Conservation (phyloP, 2,888 invertebrate genomes). For the Baccha elongata region DNA sequence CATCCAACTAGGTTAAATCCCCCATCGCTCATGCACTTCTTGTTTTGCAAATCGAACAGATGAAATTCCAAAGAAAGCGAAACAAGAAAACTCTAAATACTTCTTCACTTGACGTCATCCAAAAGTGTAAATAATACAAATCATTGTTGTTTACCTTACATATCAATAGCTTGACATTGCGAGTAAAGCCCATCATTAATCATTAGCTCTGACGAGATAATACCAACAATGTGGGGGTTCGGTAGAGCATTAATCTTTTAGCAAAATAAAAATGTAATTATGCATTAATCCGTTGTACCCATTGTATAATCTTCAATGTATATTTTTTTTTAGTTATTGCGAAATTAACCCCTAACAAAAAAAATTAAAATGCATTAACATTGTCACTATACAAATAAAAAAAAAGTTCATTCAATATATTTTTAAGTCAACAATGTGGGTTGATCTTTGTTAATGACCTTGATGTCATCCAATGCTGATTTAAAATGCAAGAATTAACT, state of each 20-base stretch:
- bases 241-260: constrained; percentile 14
- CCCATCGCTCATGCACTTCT: constrained; percentile 18
- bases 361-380: background rate
- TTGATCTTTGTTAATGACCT: constrained; percentile 69
- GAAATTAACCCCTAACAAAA: background rate
- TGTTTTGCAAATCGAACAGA: constrained; percentile 16
- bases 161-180: constrained; percentile 58
- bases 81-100: background rate
- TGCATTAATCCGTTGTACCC: background rate
- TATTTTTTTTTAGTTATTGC: background rate
- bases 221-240: background rate
- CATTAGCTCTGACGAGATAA: constrained; percentile 46
- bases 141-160: constrained; percentile 44
- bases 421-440: constrained; percentile 50
- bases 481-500: constrained; percentile 56
- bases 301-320: background rate
- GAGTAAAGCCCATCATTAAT: constrained; percentile 57
- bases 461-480: constrained; percentile 66
- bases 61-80: constrained; percentile 45
- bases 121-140: constrained; percentile 34
- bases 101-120: background rate
- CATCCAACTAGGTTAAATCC: constrained; percentile 40
- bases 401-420: background rate
- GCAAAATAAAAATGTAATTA: too few relatives aligned
- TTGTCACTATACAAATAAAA: background rate